Evolutionary conservation across 2,888 invertebrate genomes (phyloP), one percentile per base, ranked within the genome.

Genomic region (Sthenelais limicola): DNA sequence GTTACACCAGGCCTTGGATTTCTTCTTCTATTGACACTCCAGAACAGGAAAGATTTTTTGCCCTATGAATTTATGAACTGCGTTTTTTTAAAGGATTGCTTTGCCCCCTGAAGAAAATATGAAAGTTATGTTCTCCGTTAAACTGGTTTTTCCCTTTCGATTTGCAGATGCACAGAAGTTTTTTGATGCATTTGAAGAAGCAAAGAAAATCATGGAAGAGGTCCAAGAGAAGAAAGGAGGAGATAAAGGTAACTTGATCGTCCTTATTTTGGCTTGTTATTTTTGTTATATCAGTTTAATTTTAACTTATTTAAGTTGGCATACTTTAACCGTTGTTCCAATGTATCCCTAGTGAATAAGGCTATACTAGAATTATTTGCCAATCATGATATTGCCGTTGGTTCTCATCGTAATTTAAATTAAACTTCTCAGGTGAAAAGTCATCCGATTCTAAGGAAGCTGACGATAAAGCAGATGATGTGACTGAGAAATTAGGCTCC

Each of bases 111-210:
- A n/a, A n/a, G n/a, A n/a, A n/a, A n/a, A n/a, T n/a, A n/a, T n/a
- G n/a, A n/a, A n/a, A n/a, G n/a, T n/a, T n/a, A n/a, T n/a, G n/a
- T n/a, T n/a, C n/a, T n/a, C 30, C 12, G 24, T 15, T 26, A 5
- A 12, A 30, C 24, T 68, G 28, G 21, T 4, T 24, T 18, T 21
- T 71, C 21, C 52, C 32, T 24, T 26, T 68, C 5, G 51, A 9
- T 38, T 78, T 81, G n/a, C 79, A 85, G 85, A 84, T 84, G 85
- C 85, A 66, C 82, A 83, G 78, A 82, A 83, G 71, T 85, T 83
- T 74, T 84, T 83, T 74, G 80, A 78, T 21, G 80, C 79, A 35
- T 84, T 85, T 78, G 81, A 81, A 48, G 83, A 83, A 73, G 82
- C 82, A 24, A 79, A 82, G 69, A 49, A 68, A 21, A 52, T 48